Conservation (phyloP, 64 coral and sea anemone genomes). For the Montipora foliosa region DNA sequence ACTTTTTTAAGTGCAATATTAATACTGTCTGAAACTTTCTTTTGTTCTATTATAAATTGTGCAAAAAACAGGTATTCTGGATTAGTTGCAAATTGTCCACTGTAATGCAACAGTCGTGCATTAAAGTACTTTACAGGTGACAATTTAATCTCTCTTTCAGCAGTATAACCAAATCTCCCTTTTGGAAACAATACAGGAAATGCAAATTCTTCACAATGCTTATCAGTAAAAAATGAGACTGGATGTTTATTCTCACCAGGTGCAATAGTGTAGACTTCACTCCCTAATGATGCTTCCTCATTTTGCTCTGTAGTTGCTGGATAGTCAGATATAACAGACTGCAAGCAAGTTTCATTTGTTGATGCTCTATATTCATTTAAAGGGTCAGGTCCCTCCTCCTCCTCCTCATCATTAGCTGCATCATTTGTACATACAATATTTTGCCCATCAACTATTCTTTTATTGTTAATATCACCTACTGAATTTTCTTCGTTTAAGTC, state of each 20-base stretch:
- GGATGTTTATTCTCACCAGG: slow-evolving; percentile 63
- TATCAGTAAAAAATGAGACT: slow-evolving; percentile 50
- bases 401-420: too few relatives aligned
- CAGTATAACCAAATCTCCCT: slow-evolving; percentile 81
- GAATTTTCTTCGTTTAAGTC: too few relatives aligned
- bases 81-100: not conserved
- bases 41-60: slow-evolving; percentile 77
- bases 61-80: slow-evolving; percentile 10
- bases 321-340: too few relatives aligned
- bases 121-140: slow-evolving; percentile 84
- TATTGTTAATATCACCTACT: too few relatives aligned
- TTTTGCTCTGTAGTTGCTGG: too few relatives aligned
- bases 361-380: too few relatives aligned
- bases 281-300: too few relatives aligned
- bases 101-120: not conserved
- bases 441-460: too few relatives aligned
- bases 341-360: too few relatives aligned
- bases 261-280: slow-evolving; percentile 44
- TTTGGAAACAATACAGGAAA: slow-evolving; percentile 75
- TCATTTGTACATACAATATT: too few relatives aligned
- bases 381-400: too few relatives aligned
- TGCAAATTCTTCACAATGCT: slow-evolving; percentile 74
- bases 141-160: slow-evolving; percentile 71
- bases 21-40: slow-evolving; percentile 45
- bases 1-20: slow-evolving; percentile 62